phyloP scores from a whole-genome alignment of 2,113 vertebrate genomes.

The Pao palembangensis region DNA sequence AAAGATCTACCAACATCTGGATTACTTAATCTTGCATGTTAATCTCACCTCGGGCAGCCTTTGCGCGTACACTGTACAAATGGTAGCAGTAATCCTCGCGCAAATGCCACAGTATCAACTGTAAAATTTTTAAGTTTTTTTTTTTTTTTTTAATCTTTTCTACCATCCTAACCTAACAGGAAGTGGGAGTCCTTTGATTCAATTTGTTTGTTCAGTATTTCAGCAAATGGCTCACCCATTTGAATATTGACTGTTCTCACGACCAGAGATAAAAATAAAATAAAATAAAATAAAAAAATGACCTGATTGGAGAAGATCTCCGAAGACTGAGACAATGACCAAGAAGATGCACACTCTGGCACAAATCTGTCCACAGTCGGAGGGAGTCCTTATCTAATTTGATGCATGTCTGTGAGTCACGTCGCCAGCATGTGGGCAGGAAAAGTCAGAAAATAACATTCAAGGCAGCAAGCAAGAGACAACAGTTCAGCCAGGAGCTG shows the following conservation, averaged over 20 bases:
- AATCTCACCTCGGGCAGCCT: constrained; percentile 56
- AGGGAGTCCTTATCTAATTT: constrained; percentile 32
- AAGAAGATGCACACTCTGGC: too few relatives aligned
- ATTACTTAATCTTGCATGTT: constrained; percentile 46
- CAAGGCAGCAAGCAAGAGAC: constrained; percentile 7
- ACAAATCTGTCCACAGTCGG: too few relatives aligned
- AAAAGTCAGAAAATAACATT: constrained; percentile 18
- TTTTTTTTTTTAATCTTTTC: constrained; percentile 10
- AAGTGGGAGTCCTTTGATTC: too few relatives aligned
- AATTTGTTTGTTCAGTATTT: too few relatives aligned
- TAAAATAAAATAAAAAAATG: too few relatives aligned
- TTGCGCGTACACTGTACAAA: constrained; percentile 45
- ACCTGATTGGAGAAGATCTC: too few relatives aligned
- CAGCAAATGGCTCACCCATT: too few relatives aligned
- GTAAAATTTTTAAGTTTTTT: constrained; percentile 35
- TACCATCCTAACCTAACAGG: neutral
- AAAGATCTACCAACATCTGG: constrained; percentile 51
- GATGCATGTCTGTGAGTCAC: constrained; percentile 33
- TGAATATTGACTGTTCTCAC: too few relatives aligned
- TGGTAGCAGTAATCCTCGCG: constrained; percentile 48
- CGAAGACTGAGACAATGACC: too few relatives aligned
- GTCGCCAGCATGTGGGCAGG: constrained; percentile 34
- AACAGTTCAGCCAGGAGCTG: constrained; percentile 1
- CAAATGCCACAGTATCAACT: constrained; percentile 24
- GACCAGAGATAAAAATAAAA: too few relatives aligned